These are phyloP conservation scores for Lasioglossum zephyrum DNA, from an alignment of 2,888 invertebrate genomes.

Conservation along the genomic window DNA sequence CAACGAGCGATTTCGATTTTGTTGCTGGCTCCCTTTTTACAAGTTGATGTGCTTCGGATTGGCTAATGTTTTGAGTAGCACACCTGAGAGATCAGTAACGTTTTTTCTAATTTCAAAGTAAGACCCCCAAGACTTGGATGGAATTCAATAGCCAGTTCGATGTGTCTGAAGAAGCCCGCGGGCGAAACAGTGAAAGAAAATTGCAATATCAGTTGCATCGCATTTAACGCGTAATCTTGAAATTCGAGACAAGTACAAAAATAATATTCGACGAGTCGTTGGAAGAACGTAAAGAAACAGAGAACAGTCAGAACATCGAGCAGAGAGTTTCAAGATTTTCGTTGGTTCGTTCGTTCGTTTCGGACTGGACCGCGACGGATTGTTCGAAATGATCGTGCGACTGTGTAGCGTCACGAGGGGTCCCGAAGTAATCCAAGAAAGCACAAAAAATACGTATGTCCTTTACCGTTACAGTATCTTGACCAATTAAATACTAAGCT, in stretches of 20 bases:
- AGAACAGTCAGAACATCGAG: slow-evolving; percentile 1
- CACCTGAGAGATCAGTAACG: not conserved
- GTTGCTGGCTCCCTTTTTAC: too few relatives aligned
- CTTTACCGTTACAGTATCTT: slow-evolving; percentile 69
- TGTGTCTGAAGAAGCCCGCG: too few relatives aligned
- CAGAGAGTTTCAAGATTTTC: not conserved
- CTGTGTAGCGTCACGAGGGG: slow-evolving; percentile 1
- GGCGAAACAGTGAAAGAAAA: too few relatives aligned
- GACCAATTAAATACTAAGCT: slow-evolving; percentile 77
- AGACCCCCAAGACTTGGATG: not conserved
- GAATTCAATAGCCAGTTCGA: not conserved
- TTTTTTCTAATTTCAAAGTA: not conserved
- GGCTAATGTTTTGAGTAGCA: not conserved
- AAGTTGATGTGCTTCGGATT: not conserved
- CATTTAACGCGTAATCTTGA: slow-evolving; percentile 16
- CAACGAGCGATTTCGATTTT: not conserved
- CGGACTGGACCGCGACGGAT: not conserved
- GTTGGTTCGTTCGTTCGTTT: not conserved
- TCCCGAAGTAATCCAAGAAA: slow-evolving; percentile 18
- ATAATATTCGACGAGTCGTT: not conserved
- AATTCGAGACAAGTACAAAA: slow-evolving; percentile 48
- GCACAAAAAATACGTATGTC: slow-evolving; percentile 52
- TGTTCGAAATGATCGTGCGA: not conserved
- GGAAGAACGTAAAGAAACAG: not conserved
- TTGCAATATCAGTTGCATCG: slow-evolving; percentile 23